Evolutionary conservation across 2,797 vertebrate genomes (phyloP).

Genomic region (Miichthys miiuy): DNA sequence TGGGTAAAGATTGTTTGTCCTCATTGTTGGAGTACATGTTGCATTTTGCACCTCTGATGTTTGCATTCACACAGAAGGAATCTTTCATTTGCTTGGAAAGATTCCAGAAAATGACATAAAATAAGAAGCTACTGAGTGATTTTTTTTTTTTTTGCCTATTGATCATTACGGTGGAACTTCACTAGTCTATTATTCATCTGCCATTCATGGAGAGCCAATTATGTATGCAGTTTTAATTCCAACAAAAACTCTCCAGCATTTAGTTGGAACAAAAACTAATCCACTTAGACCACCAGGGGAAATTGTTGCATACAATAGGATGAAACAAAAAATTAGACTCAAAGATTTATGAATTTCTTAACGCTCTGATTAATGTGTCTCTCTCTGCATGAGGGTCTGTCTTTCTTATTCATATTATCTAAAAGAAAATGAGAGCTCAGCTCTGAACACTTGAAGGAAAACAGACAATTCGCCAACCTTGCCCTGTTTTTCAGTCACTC

Average conservation of each 20-base stretch:
- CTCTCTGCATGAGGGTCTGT: not conserved
- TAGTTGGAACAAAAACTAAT: not conserved
- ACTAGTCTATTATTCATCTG: not conserved
- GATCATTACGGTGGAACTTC: not conserved
- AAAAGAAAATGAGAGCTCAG: not conserved
- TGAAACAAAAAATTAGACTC: not conserved
- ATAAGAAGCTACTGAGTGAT: not conserved
- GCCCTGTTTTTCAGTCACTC: slow-evolving; percentile 57
- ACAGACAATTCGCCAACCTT: slow-evolving; percentile 34
- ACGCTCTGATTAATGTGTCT: not conserved
- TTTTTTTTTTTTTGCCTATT: not conserved
- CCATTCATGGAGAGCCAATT: not conserved
- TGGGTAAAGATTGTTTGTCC: not conserved
- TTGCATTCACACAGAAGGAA: not conserved
- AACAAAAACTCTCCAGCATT: not conserved
- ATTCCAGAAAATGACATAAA: not conserved
- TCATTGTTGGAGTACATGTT: not conserved
- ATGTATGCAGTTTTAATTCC: not conserved
- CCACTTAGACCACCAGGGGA: not conserved
- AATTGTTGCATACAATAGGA: not conserved
- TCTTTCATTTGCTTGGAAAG: not conserved
- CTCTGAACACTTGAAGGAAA: slow-evolving; percentile 28
- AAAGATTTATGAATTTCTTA: not conserved
- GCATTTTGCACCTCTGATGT: not conserved
- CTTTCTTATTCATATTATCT: not conserved